Conservation (phyloP, 2,113 vertebrate genomes). For the Brachyhypopomus occidentalis region DNA sequence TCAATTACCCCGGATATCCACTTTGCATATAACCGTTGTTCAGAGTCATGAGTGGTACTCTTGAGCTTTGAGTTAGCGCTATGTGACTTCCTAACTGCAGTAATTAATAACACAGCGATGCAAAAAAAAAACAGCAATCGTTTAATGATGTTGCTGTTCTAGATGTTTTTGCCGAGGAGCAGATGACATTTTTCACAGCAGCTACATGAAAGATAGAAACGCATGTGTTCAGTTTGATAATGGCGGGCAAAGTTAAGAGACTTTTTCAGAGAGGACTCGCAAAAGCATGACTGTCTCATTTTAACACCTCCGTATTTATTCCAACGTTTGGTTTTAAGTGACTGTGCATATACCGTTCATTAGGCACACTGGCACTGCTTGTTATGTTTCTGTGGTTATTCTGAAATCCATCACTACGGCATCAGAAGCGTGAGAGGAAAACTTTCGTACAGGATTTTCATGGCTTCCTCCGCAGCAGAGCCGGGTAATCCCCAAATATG, state of each 20-base stretch:
- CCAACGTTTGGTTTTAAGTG: not conserved
- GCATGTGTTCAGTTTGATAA: too few species aligned
- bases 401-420: not conserved
- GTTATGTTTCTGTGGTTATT: not conserved
- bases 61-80: too few species aligned
- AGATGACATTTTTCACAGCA: not conserved
- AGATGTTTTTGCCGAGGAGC: not conserved
- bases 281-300: too few species aligned
- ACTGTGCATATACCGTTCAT: not conserved
- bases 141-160: too few species aligned
- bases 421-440: not conserved
- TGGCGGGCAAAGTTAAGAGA: too few species aligned
- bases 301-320: not conserved
- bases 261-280: too few species aligned
- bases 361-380: not conserved
- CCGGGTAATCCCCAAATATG: conserved; percentile 8
- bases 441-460: not conserved
- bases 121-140: too few species aligned
- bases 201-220: not conserved
- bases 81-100: too few species aligned
- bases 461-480: not conserved
- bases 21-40: too few species aligned
- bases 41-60: too few species aligned
- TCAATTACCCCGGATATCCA: too few species aligned
- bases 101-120: too few species aligned